Percentiles rank a stretch among this genome's conserved stretches.
These are phyloP conservation scores for Drosophila sordidula DNA, from an alignment of 2,888 invertebrate genomes.

Conservation along the genomic window DNA sequence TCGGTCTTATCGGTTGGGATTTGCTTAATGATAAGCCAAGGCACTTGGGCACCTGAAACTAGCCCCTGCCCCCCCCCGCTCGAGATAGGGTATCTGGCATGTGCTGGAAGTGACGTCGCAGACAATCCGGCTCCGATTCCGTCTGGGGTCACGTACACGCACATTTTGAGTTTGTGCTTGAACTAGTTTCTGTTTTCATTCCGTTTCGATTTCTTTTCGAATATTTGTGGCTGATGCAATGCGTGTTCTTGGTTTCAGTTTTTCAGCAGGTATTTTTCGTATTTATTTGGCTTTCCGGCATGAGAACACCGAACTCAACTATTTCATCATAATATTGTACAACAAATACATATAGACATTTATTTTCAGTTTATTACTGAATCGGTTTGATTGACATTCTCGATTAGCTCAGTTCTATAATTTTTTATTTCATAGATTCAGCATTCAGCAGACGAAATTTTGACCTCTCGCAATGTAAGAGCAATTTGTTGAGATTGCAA, in stretches of 20 bases:
- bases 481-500: slow-evolving; percentile 1
- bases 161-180: slow-evolving; percentile 43
- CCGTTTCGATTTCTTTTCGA: slow-evolving; percentile 11
- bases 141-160: slow-evolving; percentile 17
- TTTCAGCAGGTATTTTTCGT: slow-evolving; percentile 5
- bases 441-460: background rate
- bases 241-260: slow-evolving; percentile 18
- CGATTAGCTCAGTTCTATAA: slow-evolving; percentile 10
- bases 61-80: background rate
- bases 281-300: slow-evolving; percentile 32
- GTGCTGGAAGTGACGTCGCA: slow-evolving; percentile 17
- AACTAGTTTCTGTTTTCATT: slow-evolving; percentile 40
- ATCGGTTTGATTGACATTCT: slow-evolving; percentile 6
- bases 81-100: background rate
- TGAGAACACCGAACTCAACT: slow-evolving; percentile 22
- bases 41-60: background rate
- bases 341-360: no score
- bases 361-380: slow-evolving; percentile 7
- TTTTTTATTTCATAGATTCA: background rate
- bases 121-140: slow-evolving; percentile 40
- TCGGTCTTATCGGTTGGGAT: slow-evolving; percentile 31
- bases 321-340: slow-evolving; percentile 42
- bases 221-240: slow-evolving; percentile 51
- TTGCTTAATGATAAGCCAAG: slow-evolving; percentile 33
- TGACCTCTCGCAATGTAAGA: slow-evolving; percentile 6